Evolutionary conservation across 2,113 vertebrate species (phyloP), one percentile per base, ranked within the genome.

Genomic region (Merops nubicus): DNA sequence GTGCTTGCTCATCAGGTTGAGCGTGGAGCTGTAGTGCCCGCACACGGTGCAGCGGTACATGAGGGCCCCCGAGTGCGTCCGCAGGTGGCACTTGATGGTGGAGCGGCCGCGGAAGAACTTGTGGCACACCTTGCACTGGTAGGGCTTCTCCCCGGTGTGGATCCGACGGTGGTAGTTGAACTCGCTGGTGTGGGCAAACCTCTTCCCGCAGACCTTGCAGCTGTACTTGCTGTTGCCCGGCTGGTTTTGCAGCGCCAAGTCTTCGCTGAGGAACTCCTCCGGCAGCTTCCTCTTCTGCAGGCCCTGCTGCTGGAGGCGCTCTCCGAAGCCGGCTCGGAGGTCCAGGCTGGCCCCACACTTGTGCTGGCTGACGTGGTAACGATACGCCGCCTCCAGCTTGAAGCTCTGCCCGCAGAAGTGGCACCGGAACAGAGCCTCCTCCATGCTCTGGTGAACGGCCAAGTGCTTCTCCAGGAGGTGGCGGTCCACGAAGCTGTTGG

Each of bases 51-150:
- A 99, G 96, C 99, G 99, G 97, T 99, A 99, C 99, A 99, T 99
- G 56, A 99, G 99, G 1, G 99, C 99, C 6, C 99, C 99, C 2
- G 99, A 98, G 94, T 99, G 99, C 1, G 99, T 99, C 98, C 99
- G 99, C 97, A 99, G 98, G 98, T 99, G 99, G 97, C 99, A 99
- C 97, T 99, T 99, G 98, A 99, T 99, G 94, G 99, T 99, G 29
- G 99, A 99, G 76, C 99, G 99, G 14, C 99, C 99, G 3, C 99
- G 98, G 98, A 99, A 99, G 98, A 99, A 99, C 72, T 99, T 99
- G 97, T 99, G 98, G 59, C 99, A 99, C 53, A 99, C 99, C 88
- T 99, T 99, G 96, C 99, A 99, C 98, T 99, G 99, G 97, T 99
- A 99, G 2, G 99, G 99, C 82, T 99, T 99, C 97, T 99, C 99